phyloP scores from a whole-genome alignment of 2,888 invertebrate genomes.

The Torymus aiolomorphi region DNA sequence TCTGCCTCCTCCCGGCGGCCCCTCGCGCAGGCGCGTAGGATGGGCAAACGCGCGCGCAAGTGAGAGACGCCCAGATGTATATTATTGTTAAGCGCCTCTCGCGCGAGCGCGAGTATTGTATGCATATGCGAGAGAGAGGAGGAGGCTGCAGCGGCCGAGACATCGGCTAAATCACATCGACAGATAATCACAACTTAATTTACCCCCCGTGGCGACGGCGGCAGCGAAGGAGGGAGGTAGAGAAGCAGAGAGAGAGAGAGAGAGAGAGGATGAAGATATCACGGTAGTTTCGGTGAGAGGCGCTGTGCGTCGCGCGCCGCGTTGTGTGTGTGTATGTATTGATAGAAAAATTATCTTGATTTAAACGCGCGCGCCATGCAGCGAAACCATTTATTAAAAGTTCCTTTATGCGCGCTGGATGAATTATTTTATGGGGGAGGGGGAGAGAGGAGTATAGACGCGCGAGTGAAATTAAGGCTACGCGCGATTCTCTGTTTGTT shows the following conservation, averaged over 20 bases:
- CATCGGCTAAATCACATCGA: constrained; percentile 74
- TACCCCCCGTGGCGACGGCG: constrained; percentile 70
- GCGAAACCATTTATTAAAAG: constrained; percentile 46
- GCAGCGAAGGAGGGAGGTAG: constrained; percentile 4
- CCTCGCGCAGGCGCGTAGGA: constrained; percentile 38
- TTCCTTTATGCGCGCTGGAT: constrained; percentile 14
- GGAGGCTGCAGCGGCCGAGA: constrained; percentile 31
- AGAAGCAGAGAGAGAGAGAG: constrained; percentile 8
- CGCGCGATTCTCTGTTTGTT: neutral
- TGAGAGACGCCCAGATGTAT: constrained; percentile 19
- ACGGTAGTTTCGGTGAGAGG: constrained; percentile 20
- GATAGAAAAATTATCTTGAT: constrained; percentile 54
- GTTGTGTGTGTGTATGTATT: constrained; percentile 6
- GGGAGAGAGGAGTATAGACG: too few relatives aligned
- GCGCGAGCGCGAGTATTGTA: constrained; percentile 15
- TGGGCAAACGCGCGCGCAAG: constrained; percentile 5
- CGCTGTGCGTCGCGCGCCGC: too few relatives aligned
- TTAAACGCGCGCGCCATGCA: constrained; percentile 23
- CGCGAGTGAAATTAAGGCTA: neutral
- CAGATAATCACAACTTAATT: constrained; percentile 76
- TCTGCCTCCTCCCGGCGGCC: constrained; percentile 66
- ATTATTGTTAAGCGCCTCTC: constrained; percentile 37
- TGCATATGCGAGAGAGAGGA: neutral
- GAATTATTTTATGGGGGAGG: constrained; percentile 39
- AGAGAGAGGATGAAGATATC: constrained; percentile 41